Base-by-base conservation (phyloP, 2,113 vertebrate species). In the Sebastes schlegelii region DNA sequence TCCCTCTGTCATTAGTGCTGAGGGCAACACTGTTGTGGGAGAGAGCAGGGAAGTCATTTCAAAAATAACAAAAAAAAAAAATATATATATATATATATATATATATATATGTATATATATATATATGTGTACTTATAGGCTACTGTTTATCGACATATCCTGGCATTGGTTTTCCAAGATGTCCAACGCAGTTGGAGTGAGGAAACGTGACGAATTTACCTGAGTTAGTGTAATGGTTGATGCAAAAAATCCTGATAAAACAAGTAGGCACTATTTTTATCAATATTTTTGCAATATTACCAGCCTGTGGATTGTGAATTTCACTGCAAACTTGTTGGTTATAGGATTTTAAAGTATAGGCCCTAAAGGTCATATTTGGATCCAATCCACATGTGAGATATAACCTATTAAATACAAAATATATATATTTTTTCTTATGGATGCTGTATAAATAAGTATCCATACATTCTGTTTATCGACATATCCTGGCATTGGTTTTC, bases 1-100 rank as follows among this genome's bases (percentile, higher is more conserved):
- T 91, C 86, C 85, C 71, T 80, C 26, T 88, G 90, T 91, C 91
- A 90, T 92, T 92, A 93, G 84, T 90, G 91, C 85, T 75, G 86
- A 87, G 85, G 90, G 87, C 88, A 89, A 89, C 85, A 88, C 63
- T 67, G 77, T 60, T 79, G 26, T 60, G 23, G 34, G 34, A 74
- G 48, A 71, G 68, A 68, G 69, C 16, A 70, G 70, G 74, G 55
- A 74, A 88, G 86, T 67, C 62, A 74, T 78, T 78, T 79, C 40
- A 52, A 64, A 75, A 61, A 62, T 40, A 40, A 85, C 51, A 58
- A 13, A 8, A 62, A 34, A 5, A 26, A 4, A 23, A 23, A 23
- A 23, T 23, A 23, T 23, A 26, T 26, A 26, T 26, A 26, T 26
- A 26, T 26, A 65, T 46, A 21, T 13, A 26, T 26, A 26, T 26